phyloP scores from a whole-genome alignment of 2,113 vertebrate species.

The Sakesphorus luctuosus region DNA sequence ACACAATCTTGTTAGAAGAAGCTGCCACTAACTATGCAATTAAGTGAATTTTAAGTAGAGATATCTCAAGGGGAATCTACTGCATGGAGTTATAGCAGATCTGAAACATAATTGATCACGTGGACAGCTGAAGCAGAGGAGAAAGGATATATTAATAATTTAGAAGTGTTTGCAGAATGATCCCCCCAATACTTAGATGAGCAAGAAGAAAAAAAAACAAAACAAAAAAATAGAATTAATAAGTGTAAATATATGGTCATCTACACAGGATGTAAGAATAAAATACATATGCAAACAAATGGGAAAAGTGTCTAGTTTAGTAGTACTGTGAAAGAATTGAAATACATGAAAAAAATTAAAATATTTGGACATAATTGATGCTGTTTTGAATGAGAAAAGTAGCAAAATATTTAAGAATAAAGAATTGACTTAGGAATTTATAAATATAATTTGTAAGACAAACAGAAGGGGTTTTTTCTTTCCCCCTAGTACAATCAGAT shows the following conservation, averaged over 20 bases:
- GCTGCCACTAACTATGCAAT: background rate
- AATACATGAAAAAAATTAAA: background rate
- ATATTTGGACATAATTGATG: background rate
- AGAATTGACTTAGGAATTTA: background rate
- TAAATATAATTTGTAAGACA: background rate
- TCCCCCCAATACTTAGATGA: background rate
- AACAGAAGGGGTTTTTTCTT: background rate
- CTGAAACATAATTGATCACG: background rate
- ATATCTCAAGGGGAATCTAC: background rate
- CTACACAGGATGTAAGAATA: background rate
- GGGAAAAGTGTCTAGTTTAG: background rate
- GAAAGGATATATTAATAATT: conserved; percentile 8
- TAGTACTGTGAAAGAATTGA: background rate
- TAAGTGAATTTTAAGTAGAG: conserved; percentile 20
- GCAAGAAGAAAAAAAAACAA: background rate
- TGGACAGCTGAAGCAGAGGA: background rate
- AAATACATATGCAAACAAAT: background rate
- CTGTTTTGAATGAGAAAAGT: background rate
- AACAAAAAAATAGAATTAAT: background rate
- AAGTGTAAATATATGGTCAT: background rate
- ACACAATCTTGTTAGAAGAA: background rate
- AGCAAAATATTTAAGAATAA: background rate
- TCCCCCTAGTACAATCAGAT: background rate
- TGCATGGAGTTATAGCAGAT: background rate
- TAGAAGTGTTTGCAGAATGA: background rate